These are phyloP conservation scores for Melanaphis sacchari DNA, from an alignment of 1,140 invertebrate species.

Conservation along the genomic window DNA sequence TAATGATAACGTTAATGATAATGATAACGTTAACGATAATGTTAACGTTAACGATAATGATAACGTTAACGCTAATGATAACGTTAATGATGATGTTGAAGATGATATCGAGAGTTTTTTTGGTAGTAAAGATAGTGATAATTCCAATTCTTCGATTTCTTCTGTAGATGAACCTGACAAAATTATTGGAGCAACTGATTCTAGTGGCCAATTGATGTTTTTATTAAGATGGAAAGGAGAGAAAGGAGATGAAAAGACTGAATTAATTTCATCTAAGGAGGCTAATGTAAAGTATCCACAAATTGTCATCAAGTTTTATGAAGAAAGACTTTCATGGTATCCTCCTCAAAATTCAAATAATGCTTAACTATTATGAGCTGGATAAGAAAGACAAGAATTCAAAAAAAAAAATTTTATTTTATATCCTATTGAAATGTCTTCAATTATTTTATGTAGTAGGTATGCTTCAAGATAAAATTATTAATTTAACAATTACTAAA, in stretches of 20 bases:
- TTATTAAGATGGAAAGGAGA: conserved; percentile 95
- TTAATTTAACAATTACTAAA: background rate
- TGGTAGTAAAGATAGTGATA: no score
- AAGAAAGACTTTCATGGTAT: conserved; percentile 94
- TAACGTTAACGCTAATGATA: no score
- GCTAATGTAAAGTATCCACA: conserved; percentile 94
- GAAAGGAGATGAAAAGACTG: conserved; percentile 84
- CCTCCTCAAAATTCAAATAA: conserved; percentile 66
- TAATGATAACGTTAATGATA: no score
- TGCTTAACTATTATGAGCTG: background rate
- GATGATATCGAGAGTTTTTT: no score
- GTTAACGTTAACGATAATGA: no score
- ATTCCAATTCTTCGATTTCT: no score
- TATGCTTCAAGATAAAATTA: background rate
- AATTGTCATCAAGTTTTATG: conserved; percentile 95
- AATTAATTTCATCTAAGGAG: conserved; percentile 88
- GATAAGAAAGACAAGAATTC: background rate
- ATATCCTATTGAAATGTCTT: conserved; percentile 7
- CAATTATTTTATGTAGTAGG: background rate
- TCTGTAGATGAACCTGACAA: conserved; percentile 69
- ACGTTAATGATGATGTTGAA: no score
- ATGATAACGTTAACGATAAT: no score
- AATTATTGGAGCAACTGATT: conserved; percentile 95
- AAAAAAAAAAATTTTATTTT: background rate
- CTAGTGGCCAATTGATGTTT: conserved; percentile 94